Conservation (phyloP, 2,888 invertebrate genomes). For the Tipula vernalis region DNA sequence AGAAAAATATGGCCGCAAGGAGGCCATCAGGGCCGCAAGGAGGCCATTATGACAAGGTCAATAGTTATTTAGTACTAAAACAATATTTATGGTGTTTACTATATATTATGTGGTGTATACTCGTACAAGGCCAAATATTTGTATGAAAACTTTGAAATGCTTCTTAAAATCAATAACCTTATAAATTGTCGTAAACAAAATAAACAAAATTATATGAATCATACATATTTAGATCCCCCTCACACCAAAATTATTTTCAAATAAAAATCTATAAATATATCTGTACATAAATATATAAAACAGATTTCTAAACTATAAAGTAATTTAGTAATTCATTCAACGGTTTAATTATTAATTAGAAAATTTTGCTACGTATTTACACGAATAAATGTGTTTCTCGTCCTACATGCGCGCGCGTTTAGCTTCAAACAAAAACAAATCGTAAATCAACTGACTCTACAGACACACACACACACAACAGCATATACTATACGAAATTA, state of each 20-base stretch:
- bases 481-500: neutral
- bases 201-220: neutral
- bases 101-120: neutral
- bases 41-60: neutral
- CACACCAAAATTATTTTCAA: neutral
- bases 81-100: neutral
- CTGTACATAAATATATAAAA: neutral
- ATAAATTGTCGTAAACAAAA: neutral
- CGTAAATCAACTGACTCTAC: neutral
- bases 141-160: neutral
- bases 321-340: neutral
- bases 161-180: neutral
- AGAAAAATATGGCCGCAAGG: too few relatives aligned
- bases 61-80: neutral
- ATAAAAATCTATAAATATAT: neutral
- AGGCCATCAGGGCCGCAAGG: too few relatives aligned
- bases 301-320: neutral
- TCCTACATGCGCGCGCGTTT: neutral
- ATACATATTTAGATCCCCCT: neutral
- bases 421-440: neutral
- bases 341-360: neutral
- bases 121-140: neutral
- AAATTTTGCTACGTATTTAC: neutral
- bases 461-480: too few relatives aligned
- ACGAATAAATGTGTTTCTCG: neutral